Base-by-base conservation (phyloP, 2,888 invertebrate genomes). In the Elmis aenea region DNA sequence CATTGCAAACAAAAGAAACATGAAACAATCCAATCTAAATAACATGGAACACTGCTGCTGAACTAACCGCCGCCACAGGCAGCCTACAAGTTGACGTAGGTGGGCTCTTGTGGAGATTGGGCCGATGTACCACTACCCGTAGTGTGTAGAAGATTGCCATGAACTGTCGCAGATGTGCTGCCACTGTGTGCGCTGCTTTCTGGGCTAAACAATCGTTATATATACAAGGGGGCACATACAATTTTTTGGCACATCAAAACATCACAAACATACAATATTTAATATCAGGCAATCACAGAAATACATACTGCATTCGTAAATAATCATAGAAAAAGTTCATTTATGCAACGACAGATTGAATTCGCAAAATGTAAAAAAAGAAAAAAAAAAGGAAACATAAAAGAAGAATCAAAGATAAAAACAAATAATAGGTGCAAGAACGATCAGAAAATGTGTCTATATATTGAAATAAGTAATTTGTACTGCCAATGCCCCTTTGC, bases 21-120 rank as follows among this genome's bases (percentile, higher is more conserved):
- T n/a, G n/a, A n/a, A n/a, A n/a, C n/a, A n/a, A n/a, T n/a, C n/a
- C n/a, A n/a, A n/a, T n/a, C n/a, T n/a, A n/a, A n/a, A n/a, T 53
- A 57, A 53, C 52, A 57, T 49, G 50, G 38, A 49, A 66, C 67
- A 67, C 67, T 67, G 67, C 66, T 66, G 67, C 64, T 59, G 64
- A 52, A 67, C 67, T 66, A 66, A 67, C 67, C 66, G 54, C 67
- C 54, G 49, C 36, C 40, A 44, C 16, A 30, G 31, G 37, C 33
- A 40, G 40, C 44, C 44, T 44, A 44, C 37, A 90, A 88, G 81
- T 90, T 90, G 72, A 90, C 91, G 77, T 91, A 91, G 60, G 91
- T 90, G 57, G 90, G 90, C 74, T 89, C 88, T 74, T 88, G 89
- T 46, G 84, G 83, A 56, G 80, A 77, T 66, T 78, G 75, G 53